These are phyloP conservation scores for Dipodomys spectabilis DNA, from an alignment of 2,113 vertebrate genomes.

Conservation along the genomic window DNA sequence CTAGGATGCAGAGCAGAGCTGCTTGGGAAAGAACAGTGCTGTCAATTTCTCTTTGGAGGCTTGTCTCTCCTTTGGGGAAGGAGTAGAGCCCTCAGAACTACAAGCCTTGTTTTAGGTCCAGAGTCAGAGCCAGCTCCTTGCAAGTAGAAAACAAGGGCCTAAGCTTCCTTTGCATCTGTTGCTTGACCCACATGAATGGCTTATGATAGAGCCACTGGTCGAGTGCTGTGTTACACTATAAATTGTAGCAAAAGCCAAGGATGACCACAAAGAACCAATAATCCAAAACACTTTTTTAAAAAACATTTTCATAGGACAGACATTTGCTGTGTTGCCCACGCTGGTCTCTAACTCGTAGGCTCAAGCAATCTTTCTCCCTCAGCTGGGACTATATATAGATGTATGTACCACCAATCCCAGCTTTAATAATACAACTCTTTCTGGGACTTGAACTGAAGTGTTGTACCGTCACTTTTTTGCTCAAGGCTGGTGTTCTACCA, in stretches of 20 bases:
- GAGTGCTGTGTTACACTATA: not conserved
- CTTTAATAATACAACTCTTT: not conserved
- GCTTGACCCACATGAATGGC: not conserved
- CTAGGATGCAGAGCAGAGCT: too few relatives aligned
- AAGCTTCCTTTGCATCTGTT: not conserved
- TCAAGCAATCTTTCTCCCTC: not conserved
- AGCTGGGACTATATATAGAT: too few relatives aligned
- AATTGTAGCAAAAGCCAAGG: not conserved
- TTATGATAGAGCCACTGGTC: not conserved
- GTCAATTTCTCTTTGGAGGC: too few relatives aligned
- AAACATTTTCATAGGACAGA: not conserved
- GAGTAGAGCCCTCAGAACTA: not conserved
- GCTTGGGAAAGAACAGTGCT: too few relatives aligned
- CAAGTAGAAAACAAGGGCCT: not conserved
- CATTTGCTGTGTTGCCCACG: not conserved
- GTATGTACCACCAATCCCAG: not conserved
- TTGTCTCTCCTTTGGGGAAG: too few relatives aligned
- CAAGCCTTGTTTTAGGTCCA: not conserved
- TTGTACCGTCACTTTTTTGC: too few relatives aligned
- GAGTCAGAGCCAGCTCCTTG: not conserved
- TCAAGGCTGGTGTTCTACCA: too few relatives aligned
- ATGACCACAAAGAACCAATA: slow-evolving; percentile 34
- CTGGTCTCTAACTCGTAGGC: not conserved
- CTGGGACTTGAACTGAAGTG: too few relatives aligned
- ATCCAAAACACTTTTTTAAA: not conserved